phyloP scores from a whole-genome alignment of 2,888 invertebrate genomes.

The Drosophila infuscata region DNA sequence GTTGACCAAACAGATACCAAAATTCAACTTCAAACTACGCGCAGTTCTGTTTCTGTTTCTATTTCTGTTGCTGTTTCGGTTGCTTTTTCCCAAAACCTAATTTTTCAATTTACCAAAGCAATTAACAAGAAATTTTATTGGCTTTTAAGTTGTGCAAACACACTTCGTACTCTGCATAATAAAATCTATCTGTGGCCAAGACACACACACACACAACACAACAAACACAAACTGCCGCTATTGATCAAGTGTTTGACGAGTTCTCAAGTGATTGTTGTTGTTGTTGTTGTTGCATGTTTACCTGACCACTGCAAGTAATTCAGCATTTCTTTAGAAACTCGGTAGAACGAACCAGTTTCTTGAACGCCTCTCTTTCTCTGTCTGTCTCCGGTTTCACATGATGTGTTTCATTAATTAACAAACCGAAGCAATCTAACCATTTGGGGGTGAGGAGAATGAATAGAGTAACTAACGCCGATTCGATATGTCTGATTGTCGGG shows the following conservation, averaged over 20 bases:
- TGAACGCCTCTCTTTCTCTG: background rate
- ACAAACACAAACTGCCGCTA: conserved; percentile 52
- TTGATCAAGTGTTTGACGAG: conserved; percentile 74
- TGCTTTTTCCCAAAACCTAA: conserved; percentile 75
- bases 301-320: conserved; percentile 54
- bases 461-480: conserved; percentile 51
- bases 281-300: conserved; percentile 33
- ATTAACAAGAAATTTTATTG: conserved; percentile 79
- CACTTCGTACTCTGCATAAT: conserved; percentile 49
- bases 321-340: conserved; percentile 51
- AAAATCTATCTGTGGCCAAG: conserved; percentile 57
- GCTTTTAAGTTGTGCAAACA: conserved; percentile 78
- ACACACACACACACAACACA: conserved; percentile 36
- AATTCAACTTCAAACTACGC: conserved; percentile 37
- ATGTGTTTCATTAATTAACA: conserved; percentile 63
- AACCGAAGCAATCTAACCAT: conserved; percentile 29
- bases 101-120: conserved; percentile 80
- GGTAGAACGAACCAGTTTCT: conserved; percentile 51
- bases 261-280: conserved; percentile 49
- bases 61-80: background rate
- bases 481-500: conserved; percentile 53
- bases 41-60: conserved; percentile 37
- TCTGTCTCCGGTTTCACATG: conserved; percentile 5
- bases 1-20: conserved; percentile 56
- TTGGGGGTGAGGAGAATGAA: conserved; percentile 7